phyloP scores from a whole-genome alignment of 2,888 invertebrate species.

The Caenorhabditis parvicauda region DNA sequence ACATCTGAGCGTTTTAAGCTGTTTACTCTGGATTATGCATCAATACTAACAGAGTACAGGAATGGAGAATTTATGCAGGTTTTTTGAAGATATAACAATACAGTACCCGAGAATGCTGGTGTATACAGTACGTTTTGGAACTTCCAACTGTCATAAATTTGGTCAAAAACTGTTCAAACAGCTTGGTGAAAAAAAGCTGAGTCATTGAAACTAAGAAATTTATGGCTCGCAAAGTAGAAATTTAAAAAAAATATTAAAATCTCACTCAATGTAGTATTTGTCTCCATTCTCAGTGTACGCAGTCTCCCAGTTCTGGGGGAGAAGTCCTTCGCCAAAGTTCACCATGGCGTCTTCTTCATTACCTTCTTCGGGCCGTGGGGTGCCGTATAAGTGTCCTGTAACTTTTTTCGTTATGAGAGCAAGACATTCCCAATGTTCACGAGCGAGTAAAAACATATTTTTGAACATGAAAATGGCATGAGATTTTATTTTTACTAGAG shows the following conservation, averaged over 20 bases:
- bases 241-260: conserved; percentile 1
- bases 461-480: background rate
- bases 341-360: conserved; percentile 35
- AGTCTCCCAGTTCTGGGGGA: conserved; percentile 95
- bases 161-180: background rate
- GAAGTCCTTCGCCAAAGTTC: conserved; percentile 66
- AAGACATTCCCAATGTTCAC: background rate
- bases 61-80: too few relatives aligned
- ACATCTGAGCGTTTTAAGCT: too few relatives aligned
- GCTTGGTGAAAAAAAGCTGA: background rate
- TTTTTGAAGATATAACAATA: too few relatives aligned
- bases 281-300: conserved; percentile 94
- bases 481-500: background rate
- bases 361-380: conserved; percentile 46
- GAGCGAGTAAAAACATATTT: background rate
- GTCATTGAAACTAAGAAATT: too few relatives aligned
- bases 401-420: background rate
- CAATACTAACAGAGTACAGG: too few relatives aligned
- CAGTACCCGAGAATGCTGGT: too few relatives aligned
- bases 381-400: conserved; percentile 57
- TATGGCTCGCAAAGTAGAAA: background rate
- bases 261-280: conserved; percentile 89
- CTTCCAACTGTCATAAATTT: background rate
- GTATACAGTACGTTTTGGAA: background rate
- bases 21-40: too few relatives aligned